Conservation (phyloP, 2,113 vertebrate species). For the Gallinago undulata region DNA sequence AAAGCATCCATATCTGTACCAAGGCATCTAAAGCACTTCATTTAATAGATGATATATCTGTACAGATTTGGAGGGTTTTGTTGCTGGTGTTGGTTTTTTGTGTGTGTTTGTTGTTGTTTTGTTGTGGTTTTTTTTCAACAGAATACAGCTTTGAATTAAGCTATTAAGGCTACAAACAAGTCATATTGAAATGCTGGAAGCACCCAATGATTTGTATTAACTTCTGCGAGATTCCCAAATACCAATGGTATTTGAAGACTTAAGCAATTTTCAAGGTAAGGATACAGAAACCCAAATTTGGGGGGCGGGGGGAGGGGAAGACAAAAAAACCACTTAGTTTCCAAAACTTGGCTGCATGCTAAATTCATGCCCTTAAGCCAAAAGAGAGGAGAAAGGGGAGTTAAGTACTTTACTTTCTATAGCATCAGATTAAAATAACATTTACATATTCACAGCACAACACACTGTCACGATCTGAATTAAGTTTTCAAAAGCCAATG, state of each 20-base stretch:
- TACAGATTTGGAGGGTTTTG: too few relatives aligned
- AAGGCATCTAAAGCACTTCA: not conserved
- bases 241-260: not conserved
- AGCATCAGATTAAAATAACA: not conserved
- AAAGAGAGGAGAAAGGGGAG: not conserved
- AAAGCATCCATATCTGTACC: not conserved
- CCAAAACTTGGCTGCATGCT: not conserved
- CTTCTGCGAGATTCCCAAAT: not conserved
- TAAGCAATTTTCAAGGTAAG: not conserved
- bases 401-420: not conserved
- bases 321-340: not conserved
- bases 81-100: not conserved
- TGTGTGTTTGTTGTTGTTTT: not conserved
- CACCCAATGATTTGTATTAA: not conserved
- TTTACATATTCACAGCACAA: not conserved
- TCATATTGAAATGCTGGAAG: not conserved
- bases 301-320: too few relatives aligned
- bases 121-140: not conserved
- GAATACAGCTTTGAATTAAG: not conserved
- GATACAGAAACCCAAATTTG: not conserved
- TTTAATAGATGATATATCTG: fast-evolving
- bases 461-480: not conserved
- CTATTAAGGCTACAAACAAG: not conserved
- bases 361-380: not conserved
- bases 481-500: not conserved